These are phyloP conservation scores for Lagopus muta DNA, from an alignment of 2,113 vertebrate species.

Conservation along the genomic window DNA sequence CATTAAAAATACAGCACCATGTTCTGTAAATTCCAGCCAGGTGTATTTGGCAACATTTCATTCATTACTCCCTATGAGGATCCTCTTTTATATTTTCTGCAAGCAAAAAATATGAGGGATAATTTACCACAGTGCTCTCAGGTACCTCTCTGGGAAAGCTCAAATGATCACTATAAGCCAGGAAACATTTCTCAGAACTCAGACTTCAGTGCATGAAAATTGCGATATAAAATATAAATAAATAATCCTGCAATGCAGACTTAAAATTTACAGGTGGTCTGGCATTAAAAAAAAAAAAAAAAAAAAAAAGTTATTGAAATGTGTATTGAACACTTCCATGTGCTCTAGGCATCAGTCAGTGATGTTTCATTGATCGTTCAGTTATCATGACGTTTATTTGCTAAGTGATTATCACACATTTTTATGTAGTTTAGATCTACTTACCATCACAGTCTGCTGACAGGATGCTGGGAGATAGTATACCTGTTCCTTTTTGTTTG, in stretches of 20 bases:
- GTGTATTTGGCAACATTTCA: slow-evolving; percentile 17
- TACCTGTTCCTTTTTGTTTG: background rate
- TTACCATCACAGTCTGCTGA: background rate
- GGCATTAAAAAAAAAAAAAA: background rate
- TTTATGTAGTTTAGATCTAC: background rate
- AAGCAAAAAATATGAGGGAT: background rate
- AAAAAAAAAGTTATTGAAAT: background rate
- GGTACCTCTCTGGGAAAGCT: background rate
- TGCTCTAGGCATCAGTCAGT: background rate
- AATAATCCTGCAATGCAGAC: background rate
- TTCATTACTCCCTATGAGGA: slow-evolving; percentile 14
- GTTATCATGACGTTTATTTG: background rate
- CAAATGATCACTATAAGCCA: background rate
- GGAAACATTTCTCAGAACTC: slow-evolving; percentile 7
- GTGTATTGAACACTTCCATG: background rate
- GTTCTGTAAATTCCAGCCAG: slow-evolving; percentile 32
- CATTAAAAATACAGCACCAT: background rate
- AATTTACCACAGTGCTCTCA: background rate
- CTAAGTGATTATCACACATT: background rate
- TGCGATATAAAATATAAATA: background rate
- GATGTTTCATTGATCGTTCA: background rate
- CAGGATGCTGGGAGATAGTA: background rate
- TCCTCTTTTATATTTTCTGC: background rate
- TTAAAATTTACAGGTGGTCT: background rate
- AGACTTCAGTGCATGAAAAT: slow-evolving; percentile 4